Evolutionary conservation across 2,888 invertebrate species (phyloP).

Genomic region (Cryptus armator): DNA sequence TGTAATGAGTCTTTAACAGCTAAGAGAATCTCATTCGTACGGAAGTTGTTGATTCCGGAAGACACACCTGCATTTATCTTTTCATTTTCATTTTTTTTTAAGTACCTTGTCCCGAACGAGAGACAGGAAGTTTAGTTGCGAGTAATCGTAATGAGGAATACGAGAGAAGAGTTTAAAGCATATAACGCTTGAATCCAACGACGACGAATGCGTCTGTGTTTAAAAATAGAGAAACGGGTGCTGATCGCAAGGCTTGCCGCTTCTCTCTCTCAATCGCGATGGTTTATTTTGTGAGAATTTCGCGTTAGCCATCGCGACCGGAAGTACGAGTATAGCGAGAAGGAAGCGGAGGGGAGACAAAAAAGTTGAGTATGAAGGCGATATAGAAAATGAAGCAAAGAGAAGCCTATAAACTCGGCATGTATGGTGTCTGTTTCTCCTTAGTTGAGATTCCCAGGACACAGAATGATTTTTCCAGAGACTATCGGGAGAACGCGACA

Average conservation of each 20-base stretch:
- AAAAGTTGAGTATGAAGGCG: conserved; percentile 39
- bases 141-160: conserved; percentile 69
- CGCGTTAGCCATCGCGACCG: conserved; percentile 79
- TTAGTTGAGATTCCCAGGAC: conserved; percentile 78
- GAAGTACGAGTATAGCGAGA: conserved; percentile 82
- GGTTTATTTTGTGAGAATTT: conserved; percentile 81
- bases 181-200: conserved; percentile 60
- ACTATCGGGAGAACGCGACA: too few relatives aligned
- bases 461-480: conserved; percentile 64
- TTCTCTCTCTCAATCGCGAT: conserved; percentile 49
- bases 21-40: background rate
- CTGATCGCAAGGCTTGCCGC: conserved; percentile 37
- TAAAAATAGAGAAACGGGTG: conserved; percentile 65
- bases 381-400: conserved; percentile 48
- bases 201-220: conserved; percentile 56
- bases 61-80: background rate
- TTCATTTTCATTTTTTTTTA: background rate
- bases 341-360: conserved; percentile 40
- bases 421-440: conserved; percentile 24
- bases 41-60: background rate
- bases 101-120: conserved; percentile 47
- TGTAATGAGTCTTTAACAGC: background rate
- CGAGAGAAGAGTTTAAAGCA: conserved; percentile 21
- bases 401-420: conserved; percentile 53
- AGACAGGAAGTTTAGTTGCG: conserved; percentile 77